Conservation (phyloP, 2,797 vertebrate species). For the Distichodus sexfasciatus region DNA sequence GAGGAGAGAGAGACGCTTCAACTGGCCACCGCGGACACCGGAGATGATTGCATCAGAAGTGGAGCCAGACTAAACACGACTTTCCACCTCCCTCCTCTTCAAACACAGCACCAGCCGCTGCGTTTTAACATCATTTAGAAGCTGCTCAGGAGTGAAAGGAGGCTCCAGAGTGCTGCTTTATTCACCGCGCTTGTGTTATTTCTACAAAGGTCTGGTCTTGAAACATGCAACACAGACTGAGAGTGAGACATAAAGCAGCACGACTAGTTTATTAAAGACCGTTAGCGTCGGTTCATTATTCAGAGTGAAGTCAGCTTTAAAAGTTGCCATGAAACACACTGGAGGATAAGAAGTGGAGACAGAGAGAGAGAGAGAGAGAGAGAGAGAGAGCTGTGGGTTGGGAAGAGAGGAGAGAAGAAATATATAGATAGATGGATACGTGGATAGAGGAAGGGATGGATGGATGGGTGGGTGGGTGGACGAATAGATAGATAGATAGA, state of each 20-base stretch:
- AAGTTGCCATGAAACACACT: too few relatives aligned
- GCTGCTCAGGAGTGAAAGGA: neutral
- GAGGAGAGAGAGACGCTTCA: neutral
- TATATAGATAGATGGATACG: slow-evolving; percentile 3
- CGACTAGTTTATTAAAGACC: too few relatives aligned
- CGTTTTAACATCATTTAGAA: neutral
- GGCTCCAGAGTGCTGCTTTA: neutral
- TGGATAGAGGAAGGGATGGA: too few relatives aligned
- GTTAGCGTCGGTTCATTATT: too few relatives aligned
- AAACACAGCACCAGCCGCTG: neutral
- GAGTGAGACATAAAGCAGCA: too few relatives aligned
- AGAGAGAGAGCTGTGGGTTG: slow-evolving; percentile 7
- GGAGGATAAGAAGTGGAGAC: neutral
- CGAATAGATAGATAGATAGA: too few relatives aligned
- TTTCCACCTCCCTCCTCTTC: neutral
- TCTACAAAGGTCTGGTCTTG: neutral
- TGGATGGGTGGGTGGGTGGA: too few relatives aligned
- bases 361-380: neutral
- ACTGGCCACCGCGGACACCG: neutral
- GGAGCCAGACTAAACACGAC: neutral
- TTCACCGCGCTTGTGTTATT: neutral
- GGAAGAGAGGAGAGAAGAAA: too few relatives aligned
- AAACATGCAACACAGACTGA: neutral
- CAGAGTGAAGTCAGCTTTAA: too few relatives aligned
- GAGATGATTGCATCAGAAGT: neutral